phyloP scores from a whole-genome alignment of 2,888 invertebrate genomes.

The Parthenolecanium corni region DNA sequence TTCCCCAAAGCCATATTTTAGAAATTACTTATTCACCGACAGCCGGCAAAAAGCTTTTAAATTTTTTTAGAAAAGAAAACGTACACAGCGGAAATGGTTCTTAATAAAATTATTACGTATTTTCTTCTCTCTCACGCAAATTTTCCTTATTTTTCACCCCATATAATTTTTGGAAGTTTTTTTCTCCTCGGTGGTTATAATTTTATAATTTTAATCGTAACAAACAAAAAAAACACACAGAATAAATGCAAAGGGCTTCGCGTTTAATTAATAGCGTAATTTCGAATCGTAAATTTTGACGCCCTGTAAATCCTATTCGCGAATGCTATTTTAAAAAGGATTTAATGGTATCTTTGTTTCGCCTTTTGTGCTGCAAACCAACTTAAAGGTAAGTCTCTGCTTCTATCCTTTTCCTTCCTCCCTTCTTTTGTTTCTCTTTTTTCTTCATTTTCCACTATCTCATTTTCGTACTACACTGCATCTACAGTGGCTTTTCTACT shows the following conservation, averaged over 20 bases:
- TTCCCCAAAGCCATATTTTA: no score
- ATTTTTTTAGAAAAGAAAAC: no score
- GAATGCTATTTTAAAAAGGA: constrained; percentile 25
- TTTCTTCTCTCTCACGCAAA: no score
- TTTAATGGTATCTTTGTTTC: constrained; percentile 26
- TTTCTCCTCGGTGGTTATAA: no score
- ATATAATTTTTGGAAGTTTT: no score
- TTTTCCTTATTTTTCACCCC: no score
- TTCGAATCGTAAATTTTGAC: constrained; percentile 28
- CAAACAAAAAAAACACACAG: neutral
- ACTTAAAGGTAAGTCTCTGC: neutral
- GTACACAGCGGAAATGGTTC: no score
- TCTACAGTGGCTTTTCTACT: no score
- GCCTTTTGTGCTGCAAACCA: constrained; percentile 9
- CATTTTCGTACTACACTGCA: neutral
- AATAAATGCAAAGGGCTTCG: neutral
- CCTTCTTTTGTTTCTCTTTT: neutral
- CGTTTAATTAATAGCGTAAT: constrained; percentile 24
- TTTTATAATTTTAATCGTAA: no score
- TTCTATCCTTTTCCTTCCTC: neutral
- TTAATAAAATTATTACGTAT: no score
- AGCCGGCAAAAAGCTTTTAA: no score
- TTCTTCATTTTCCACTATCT: neutral
- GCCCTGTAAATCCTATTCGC: constrained; percentile 26
- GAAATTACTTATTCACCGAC: no score